Evolutionary conservation across 1,140 invertebrate genomes (phyloP).

Genomic region (Aradophagus sp.): DNA sequence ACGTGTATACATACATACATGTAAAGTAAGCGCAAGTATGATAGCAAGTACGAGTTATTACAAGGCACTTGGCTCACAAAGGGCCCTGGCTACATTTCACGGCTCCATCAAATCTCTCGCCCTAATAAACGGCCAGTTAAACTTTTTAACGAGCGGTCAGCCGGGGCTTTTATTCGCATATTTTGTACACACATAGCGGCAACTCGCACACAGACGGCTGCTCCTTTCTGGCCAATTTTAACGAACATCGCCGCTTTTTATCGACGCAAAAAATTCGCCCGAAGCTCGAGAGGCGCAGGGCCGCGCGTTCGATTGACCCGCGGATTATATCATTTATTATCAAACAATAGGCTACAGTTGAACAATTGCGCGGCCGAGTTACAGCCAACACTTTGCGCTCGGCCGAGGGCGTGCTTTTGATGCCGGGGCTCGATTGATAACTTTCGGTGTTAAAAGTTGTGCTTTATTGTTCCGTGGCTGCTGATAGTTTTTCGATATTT

Average conservation of each 20-base stretch:
- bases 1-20: conserved; percentile 33
- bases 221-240: conserved; percentile 45
- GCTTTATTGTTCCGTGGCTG: conserved; percentile 17
- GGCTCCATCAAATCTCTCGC: conserved; percentile 57
- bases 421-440: conserved; percentile 1
- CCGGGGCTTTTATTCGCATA: conserved; percentile 46
- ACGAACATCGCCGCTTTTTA: conserved; percentile 33
- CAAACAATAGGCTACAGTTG: conserved; percentile 48
- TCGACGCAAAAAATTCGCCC: too few species aligned
- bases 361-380: conserved; percentile 39
- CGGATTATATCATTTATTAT: conserved; percentile 45
- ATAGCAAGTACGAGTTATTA: conserved; percentile 50
- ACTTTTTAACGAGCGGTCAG: conserved; percentile 66
- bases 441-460: conserved; percentile 26
- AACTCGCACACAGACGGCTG: conserved; percentile 20
- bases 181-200: conserved; percentile 43
- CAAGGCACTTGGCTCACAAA: conserved; percentile 53
- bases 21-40: too few species aligned
- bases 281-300: not conserved
- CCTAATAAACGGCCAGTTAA: conserved; percentile 59
- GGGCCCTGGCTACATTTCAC: conserved; percentile 60
- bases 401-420: conserved; percentile 9
- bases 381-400: not conserved
- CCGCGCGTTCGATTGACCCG: conserved; percentile 8
- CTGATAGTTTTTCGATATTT: conserved; percentile 26